Conservation (phyloP, 2,113 vertebrate genomes). For the Anoura caudifer region DNA sequence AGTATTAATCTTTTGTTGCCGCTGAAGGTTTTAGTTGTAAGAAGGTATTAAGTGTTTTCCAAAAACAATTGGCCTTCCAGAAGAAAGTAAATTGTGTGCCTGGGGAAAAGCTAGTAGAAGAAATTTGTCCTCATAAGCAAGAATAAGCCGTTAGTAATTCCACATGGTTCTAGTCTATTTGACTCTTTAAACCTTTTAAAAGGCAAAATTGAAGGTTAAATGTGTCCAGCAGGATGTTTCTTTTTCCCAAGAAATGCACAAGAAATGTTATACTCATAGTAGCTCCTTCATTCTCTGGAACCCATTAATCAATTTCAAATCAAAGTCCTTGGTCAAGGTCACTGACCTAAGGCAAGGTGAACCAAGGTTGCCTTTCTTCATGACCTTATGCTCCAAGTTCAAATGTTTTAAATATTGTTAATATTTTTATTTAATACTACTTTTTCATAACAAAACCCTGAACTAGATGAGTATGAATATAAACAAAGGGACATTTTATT, state of each 20-base stretch:
- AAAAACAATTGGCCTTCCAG: neutral
- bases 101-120: neutral
- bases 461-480: slow-evolving; percentile 10
- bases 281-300: slow-evolving; percentile 46
- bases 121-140: neutral
- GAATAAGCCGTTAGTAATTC: neutral
- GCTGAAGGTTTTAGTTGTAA: neutral
- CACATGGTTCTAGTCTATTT: neutral
- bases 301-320: slow-evolving; percentile 28
- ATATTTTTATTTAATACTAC: slow-evolving; percentile 33
- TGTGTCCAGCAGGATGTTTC: neutral
- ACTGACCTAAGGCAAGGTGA: slow-evolving; percentile 27
- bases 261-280: neutral
- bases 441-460: slow-evolving; percentile 48
- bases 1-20: neutral
- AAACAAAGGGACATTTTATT: slow-evolving; percentile 60
- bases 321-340: neutral
- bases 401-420: slow-evolving; percentile 54
- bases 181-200: neutral
- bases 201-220: slow-evolving; percentile 28
- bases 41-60: neutral
- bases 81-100: neutral
- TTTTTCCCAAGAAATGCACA: neutral
- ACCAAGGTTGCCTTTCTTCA: slow-evolving; percentile 18
- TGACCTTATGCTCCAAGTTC: slow-evolving; percentile 8